phyloP scores from a whole-genome alignment of 2,113 vertebrate species.

The Isurus oxyrinchus region DNA sequence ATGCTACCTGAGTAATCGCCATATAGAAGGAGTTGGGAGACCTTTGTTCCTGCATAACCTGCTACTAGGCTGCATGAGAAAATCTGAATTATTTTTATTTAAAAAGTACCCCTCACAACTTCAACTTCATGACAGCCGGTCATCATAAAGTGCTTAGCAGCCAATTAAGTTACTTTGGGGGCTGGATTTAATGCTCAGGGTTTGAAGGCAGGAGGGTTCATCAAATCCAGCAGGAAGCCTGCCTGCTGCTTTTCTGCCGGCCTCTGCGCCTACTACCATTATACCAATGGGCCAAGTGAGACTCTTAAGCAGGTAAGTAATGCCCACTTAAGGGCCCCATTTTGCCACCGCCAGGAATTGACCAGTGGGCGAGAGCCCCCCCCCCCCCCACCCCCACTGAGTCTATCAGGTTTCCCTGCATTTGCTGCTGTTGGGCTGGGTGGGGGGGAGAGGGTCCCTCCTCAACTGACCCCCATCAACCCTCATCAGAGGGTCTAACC shows the following conservation, averaged over 20 bases:
- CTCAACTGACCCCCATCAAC: too few species aligned
- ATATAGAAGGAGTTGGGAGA: neutral
- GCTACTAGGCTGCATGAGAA: neutral
- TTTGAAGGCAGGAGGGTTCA: neutral
- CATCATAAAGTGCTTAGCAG: neutral
- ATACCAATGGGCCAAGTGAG: neutral
- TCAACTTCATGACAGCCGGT: neutral
- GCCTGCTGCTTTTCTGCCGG: too few species aligned
- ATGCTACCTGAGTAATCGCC: neutral
- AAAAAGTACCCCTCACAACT: neutral
- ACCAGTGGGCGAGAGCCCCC: too few species aligned
- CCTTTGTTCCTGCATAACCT: neutral
- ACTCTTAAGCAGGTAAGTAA: too few species aligned
- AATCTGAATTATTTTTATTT: neutral
- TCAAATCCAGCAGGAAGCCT: neutral
- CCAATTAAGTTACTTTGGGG: neutral
- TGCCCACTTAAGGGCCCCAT: too few species aligned
- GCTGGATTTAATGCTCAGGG: neutral
- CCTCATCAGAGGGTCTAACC: too few species aligned
- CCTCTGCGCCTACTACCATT: neutral
- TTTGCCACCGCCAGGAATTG: too few species aligned
- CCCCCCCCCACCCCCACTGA: too few species aligned
- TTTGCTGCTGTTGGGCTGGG: too few species aligned
- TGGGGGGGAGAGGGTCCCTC: too few species aligned
- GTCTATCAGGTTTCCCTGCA: too few species aligned